Evolutionary conservation across 2,113 vertebrate genomes (phyloP).

Genomic region (Gymnobelideus leadbeateri): DNA sequence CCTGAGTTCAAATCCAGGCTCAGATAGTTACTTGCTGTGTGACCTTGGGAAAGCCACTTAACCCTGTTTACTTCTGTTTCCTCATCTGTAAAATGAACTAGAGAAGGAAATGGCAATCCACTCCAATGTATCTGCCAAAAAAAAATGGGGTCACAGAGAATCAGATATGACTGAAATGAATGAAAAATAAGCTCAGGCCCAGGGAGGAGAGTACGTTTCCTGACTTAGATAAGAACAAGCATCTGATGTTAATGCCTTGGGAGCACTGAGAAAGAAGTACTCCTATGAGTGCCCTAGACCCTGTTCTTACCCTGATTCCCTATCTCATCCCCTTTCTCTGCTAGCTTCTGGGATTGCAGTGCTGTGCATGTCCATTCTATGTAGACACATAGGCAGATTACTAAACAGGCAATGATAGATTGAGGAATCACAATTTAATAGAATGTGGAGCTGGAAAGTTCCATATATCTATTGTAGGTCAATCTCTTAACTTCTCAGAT

Average conservation of each 20-base stretch:
- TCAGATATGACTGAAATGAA: too few relatives aligned
- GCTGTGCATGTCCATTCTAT: neutral
- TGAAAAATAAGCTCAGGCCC: too few relatives aligned
- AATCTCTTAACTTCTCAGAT: neutral
- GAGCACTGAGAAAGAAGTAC: neutral
- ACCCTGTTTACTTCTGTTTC: too few relatives aligned
- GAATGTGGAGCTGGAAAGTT: neutral
- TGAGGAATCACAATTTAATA: neutral
- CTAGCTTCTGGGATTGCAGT: neutral
- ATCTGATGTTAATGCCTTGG: too few relatives aligned
- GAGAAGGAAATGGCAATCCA: too few relatives aligned
- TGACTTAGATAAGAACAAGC: neutral
- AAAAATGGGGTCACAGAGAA: too few relatives aligned
- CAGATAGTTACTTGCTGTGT: too few relatives aligned
- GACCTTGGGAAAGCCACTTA: too few relatives aligned
- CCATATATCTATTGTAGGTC: neutral
- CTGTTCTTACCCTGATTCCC: neutral
- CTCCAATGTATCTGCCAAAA: too few relatives aligned
- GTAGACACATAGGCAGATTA: neutral
- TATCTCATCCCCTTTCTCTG: neutral
- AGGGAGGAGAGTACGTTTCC: neutral
- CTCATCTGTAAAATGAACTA: too few relatives aligned
- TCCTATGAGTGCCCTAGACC: neutral
- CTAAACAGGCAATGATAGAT: neutral
- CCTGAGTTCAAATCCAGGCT: too few relatives aligned